These are phyloP conservation scores for Peromyscus aztecus DNA, from an alignment of 2,797 vertebrate genomes.

Conservation along the genomic window DNA sequence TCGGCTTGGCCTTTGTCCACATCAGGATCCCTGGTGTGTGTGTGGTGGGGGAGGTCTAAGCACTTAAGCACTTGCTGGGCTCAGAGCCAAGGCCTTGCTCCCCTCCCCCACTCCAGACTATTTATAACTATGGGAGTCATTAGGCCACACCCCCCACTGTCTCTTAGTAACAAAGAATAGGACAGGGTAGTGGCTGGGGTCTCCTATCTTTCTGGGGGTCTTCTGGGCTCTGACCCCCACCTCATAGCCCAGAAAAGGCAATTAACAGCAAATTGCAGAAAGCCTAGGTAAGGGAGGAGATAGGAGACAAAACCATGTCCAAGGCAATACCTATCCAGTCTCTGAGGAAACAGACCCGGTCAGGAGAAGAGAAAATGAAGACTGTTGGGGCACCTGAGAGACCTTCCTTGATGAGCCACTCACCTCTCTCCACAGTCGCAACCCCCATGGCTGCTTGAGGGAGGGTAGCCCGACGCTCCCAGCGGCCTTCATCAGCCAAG, in stretches of 20 bases:
- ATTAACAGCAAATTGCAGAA: background rate
- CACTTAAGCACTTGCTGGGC: slow-evolving; percentile 73
- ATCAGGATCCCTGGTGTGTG: slow-evolving; percentile 57
- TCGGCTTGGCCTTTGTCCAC: slow-evolving; percentile 66
- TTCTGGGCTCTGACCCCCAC: background rate
- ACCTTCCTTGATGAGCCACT: slow-evolving; percentile 73
- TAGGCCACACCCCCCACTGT: slow-evolving; percentile 45
- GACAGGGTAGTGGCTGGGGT: slow-evolving; percentile 41
- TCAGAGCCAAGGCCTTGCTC: slow-evolving; percentile 69
- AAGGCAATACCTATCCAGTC: background rate
- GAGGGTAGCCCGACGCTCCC: slow-evolving; percentile 94
- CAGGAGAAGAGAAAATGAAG: slow-evolving; percentile 29
- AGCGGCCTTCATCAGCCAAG: slow-evolving; percentile 95
- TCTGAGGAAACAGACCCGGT: slow-evolving; percentile 19
- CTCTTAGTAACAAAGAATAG: slow-evolving; percentile 63
- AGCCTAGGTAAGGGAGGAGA: background rate
- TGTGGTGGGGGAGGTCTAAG: background rate
- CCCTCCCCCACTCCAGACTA: slow-evolving; percentile 61
- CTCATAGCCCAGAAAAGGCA: slow-evolving; percentile 24
- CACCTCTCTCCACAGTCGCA: slow-evolving; percentile 96
- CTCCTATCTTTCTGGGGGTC: background rate
- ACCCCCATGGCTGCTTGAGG: slow-evolving; percentile 98
- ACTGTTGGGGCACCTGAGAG: background rate
- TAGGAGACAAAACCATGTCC: background rate
- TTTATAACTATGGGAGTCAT: slow-evolving; percentile 77